Evolutionary conservation across 2,888 invertebrate species (phyloP), one percentile per base, ranked within the genome.

Genomic region (Uloborus plumipes): DNA sequence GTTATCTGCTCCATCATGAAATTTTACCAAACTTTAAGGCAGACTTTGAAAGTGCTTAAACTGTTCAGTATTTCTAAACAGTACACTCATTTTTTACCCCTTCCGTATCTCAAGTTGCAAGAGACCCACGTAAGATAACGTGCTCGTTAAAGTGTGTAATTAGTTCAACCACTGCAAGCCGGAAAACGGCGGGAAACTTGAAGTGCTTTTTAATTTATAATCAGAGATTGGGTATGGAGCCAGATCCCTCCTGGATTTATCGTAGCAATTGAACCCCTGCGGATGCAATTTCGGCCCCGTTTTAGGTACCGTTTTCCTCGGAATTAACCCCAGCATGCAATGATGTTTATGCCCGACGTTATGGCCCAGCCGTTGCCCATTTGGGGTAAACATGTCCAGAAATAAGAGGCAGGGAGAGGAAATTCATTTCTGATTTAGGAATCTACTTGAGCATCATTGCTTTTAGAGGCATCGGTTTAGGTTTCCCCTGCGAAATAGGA

Each of bases 131-230:
- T 26, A 69, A 76, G 69, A 76, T 76, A 76, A 69, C 20, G 26
- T n/a, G 26, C 47, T 55, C 53, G 55, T 70, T 77, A 77, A 70
- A 70, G 58, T 18, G 70, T 62, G 64, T 65, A 77, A 77, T 77
- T 77, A 58, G 61, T n/a, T 39, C 39, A 39, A 2, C 9, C 55
- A n/a, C 62, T 15, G 62, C 75, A 53, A 58, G 59, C 66, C 13
- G 49, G 50, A n/a, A 22, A 9, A 51, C 51, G 39, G 15, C 11
- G 1, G 14, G 15, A 73, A 70, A 70, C 49, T 64, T 55, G 65
- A 49, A 64, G 77, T 53, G 22, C 62, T 65, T 77, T 77, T 77
- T 71, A 77, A 77, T 70, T 77, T 70, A 71, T 71, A 70, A 65
- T 77, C 64, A 58, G 53, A 65, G 70, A 70, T 64, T 70, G 31